A percentile compares a stretch with the other conserved stretches of the same genome.
These are phyloP conservation scores for Lydus trimaculatus DNA, from an alignment of 2,888 invertebrate genomes.

Conservation along the genomic window DNA sequence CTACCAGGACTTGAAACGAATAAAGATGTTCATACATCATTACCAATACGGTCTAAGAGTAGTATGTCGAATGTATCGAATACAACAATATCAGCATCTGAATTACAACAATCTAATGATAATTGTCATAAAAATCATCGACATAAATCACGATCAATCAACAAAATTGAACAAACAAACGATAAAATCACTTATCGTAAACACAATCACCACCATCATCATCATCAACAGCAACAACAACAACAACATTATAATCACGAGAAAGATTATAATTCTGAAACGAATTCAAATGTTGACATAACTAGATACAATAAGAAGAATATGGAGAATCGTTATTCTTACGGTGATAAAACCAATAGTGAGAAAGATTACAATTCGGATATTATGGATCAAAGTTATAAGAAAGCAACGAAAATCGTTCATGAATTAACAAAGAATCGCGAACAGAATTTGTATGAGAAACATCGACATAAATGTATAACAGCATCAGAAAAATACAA, in stretches of 20 bases:
- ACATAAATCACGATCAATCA: conserved; percentile 56
- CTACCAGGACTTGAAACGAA: conserved; percentile 66
- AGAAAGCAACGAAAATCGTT: conserved; percentile 58
- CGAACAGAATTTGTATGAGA: conserved; percentile 51
- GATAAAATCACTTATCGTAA: conserved; percentile 48
- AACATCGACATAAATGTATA: conserved; percentile 57
- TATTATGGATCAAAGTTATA: conserved; percentile 58
- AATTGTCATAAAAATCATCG: conserved; percentile 49
- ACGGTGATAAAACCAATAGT: conserved; percentile 42
- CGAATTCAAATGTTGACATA: conserved; percentile 64
- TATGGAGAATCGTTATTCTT: conserved; percentile 29
- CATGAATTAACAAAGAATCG: conserved; percentile 55
- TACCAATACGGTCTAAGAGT: conserved; percentile 63
- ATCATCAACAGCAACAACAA: conserved; percentile 50
- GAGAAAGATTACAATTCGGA: conserved; percentile 46
- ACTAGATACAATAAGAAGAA: conserved; percentile 44
- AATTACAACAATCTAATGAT: conserved; percentile 48
- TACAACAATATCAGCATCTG: conserved; percentile 60
- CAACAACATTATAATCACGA: conserved; percentile 44
- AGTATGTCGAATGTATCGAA: conserved; percentile 65
- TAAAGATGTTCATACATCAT: conserved; percentile 53
- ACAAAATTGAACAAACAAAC: conserved; percentile 61
- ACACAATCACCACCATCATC: conserved; percentile 52
- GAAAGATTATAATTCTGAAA: conserved; percentile 67
- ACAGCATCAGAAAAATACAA: conserved; percentile 59